Evolutionary conservation across 2,113 vertebrate species (phyloP).

Genomic region (Coptodon rendalli): DNA sequence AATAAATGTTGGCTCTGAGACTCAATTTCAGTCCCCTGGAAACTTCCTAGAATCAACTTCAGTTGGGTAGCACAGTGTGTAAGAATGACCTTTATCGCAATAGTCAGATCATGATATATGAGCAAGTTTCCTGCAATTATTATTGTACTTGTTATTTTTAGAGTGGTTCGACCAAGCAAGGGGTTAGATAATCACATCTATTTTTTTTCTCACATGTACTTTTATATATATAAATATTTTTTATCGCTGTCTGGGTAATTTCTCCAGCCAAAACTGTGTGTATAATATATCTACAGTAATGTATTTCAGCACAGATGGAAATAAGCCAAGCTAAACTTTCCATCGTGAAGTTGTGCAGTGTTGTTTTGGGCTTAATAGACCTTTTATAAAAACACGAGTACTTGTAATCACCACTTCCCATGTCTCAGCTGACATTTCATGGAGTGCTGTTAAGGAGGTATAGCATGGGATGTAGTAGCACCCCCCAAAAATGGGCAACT

Average conservation of each 20-base stretch:
- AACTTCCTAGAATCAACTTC: neutral
- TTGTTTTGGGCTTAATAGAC: neutral
- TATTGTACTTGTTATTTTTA: slow-evolving; percentile 13
- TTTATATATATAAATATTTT: neutral
- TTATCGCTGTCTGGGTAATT: neutral
- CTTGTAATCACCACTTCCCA: neutral
- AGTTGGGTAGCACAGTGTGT: neutral
- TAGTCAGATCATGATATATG: neutral
- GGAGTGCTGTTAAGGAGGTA: neutral
- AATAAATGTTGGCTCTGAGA: neutral
- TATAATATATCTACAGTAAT: neutral
- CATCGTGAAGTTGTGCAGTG: neutral
- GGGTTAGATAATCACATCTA: neutral
- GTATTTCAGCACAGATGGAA: neutral
- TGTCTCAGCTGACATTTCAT: neutral
- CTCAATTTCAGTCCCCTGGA: neutral
- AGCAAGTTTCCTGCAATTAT: slow-evolving; percentile 6
- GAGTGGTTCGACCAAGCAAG: neutral
- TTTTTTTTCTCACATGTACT: neutral
- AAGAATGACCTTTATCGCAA: neutral
- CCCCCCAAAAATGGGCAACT: neutral
- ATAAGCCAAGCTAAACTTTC: slow-evolving; percentile 30
- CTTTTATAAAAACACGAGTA: slow-evolving; percentile 3
- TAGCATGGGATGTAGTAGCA: neutral
- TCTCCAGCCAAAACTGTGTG: neutral